Evolutionary conservation across 2,888 invertebrate genomes (phyloP), one percentile per base, ranked within the genome.

Genomic region (Hanleya hanleyi): DNA sequence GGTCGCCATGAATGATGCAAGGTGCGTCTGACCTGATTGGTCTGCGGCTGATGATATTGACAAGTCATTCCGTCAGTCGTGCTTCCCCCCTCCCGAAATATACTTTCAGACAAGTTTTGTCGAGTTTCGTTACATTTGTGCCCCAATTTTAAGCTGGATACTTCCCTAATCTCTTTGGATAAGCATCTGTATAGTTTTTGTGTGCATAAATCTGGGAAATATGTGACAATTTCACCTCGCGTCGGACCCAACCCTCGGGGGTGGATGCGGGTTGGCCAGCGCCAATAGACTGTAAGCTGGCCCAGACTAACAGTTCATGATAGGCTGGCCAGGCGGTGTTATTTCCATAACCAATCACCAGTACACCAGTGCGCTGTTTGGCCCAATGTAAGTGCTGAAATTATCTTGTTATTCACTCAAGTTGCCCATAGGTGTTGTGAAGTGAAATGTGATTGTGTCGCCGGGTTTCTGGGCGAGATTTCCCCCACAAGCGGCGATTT

Each of bases 301-400:
- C 71, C 77, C 74, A 74, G 74, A 74, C 75, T 78, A 82, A 83
- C 83, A 73, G 83, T 78, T 78, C 85, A 84, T 87, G 87, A 88
- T 91, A 94, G 94, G 93, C 93, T 94, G 94, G 93, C 94, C 94
- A 94, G 95, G 94, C 94, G 94, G 94, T 94, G 94, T 94, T 94
- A 94, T 87, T 87, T 87, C 81, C 85, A 84, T 84, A 89, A 87
- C 95, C 96, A 95, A 96, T 95, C 95, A 95, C 94, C 94, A 94
- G 94, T 93, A 92, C 92, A 92, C 78, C 77, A 73, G 92, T 93
- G 76, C 77, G 76, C 80, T 81, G 84, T 85, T 93, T 81, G 81
- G 93, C 93, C 93, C 93, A 93, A 93, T 93, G 94, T 94, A 94
- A 94, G 94, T 94, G 92, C 93, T 93, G 93, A 93, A 93, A 93